Base-by-base conservation (phyloP, 2,113 vertebrate genomes). In the Perca flavescens region DNA sequence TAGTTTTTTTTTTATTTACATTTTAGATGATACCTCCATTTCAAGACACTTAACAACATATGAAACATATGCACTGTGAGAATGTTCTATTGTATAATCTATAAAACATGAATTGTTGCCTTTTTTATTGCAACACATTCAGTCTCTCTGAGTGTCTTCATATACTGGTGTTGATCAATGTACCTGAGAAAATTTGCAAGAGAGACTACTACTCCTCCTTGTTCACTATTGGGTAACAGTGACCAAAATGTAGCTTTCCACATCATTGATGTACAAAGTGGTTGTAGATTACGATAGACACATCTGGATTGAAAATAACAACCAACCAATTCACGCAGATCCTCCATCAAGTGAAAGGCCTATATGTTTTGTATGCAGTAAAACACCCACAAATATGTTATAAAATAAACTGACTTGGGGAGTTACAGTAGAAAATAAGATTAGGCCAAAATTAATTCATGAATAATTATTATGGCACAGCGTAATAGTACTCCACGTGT, bases 1-100 rank as follows among this genome's bases (percentile, higher is more conserved):
- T 31, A 31, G 0, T 4, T 31, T 31, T 31, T 31, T 4, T 31
- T 31, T 31, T 31, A 98, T 87, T 4, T 53, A 19, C 7, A 54
- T 50, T 16, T 70, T 3, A 3, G 3, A 28, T 58, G 52, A 54
- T 12, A 31, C 17, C 21, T 40, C 19, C 12, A 31, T 19, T 40
- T 76, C 19, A 54, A 63, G 21, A 53, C 34, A 40, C 2, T 36
- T 1, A 3, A 15, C 3, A 31, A 60, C 19, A 47, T 1, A 4
- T 15, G 6, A 50, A 16, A 52, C 36, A 1, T 56, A 43, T 57
- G 49, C 19, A 57, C 2, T 79, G 11, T 31, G 43, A 46, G n/a
- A 63, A 40, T 14, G 13, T 58, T 43, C 31, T n/a, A 13, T 25
- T 67, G 6, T 1, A 69, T 2, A 36, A 36, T 31, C 16, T 17